Base-by-base conservation (phyloP, 2,797 vertebrate species). In the Urophycis tenuis region DNA sequence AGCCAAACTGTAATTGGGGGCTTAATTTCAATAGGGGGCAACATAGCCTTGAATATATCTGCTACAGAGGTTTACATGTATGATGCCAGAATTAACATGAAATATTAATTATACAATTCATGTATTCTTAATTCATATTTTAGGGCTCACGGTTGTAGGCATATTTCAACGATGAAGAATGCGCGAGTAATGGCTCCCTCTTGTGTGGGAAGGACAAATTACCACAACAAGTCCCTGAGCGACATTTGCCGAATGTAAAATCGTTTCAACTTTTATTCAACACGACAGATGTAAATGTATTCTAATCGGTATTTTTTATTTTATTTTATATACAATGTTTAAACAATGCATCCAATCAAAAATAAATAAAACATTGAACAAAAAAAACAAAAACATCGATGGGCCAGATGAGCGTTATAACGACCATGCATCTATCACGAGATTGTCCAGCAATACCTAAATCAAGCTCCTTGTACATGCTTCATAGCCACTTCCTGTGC, bases 391-490 rank as follows among this genome's bases (percentile, higher is more conserved):
- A 71, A 78, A 78, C 79, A 53, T 4, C 17, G 53, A 70, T 71
- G 70, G 32, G 11, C 79, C 79, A 84, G 81, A 88, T 87, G 84
- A 87, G 83, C 84, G 85, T 86, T 35, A 80, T 79, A 83, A 86
- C 81, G 82, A 74, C 85, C 90, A 91, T 92, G 90, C 90, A 90
- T 83, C 81, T 72, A 90, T 89, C 81, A 87, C 83, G 83, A 86
- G 90, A 93, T 93, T 93, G 92, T 92, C 92, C 91, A 92, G 91
- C 92, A 93, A 92, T 90, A 90, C 83, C 85, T 85, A 73, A 30
- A 80, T 74, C 80, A 81, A 85, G 77, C 75, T 75, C 82, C 81
- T 81, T 84, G 76, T 29, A 85, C 82, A 86, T 90, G 85, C 85
- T 76, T 88, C 77, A 79, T 75, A 86, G 76, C 77, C 78, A 76